Evolutionary conservation across 1,140 invertebrate species (phyloP).

Genomic region (Diorhabda sublineata): DNA sequence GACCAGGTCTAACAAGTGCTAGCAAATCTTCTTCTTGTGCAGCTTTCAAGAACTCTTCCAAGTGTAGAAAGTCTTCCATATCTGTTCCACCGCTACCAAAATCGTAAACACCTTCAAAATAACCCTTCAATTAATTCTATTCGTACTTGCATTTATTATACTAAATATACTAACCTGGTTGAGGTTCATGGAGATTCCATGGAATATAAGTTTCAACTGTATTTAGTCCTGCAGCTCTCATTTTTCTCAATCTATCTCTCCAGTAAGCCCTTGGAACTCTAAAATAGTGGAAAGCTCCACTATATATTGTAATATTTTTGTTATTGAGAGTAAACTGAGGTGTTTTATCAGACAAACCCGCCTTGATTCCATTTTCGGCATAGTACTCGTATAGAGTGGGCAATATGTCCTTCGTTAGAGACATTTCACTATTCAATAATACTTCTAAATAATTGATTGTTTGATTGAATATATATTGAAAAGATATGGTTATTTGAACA

Average conservation of each 20-base stretch:
- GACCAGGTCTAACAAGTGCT: constrained; percentile 84
- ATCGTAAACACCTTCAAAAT: constrained; percentile 53
- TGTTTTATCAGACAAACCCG: constrained; percentile 30
- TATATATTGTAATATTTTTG: constrained; percentile 34
- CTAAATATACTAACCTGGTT: constrained; percentile 11
- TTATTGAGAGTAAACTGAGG: constrained; percentile 35
- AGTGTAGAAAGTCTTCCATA: constrained; percentile 55
- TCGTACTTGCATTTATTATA: too few relatives aligned
- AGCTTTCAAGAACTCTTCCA: constrained; percentile 67
- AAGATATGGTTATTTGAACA: too few relatives aligned
- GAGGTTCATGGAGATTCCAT: constrained; percentile 85
- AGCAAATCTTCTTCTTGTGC: constrained; percentile 78
- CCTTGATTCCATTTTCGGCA: constrained; percentile 28
- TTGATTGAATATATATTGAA: too few relatives aligned
- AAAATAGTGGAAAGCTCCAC: constrained; percentile 89
- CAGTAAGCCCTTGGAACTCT: constrained; percentile 65
- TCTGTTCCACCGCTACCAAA: constrained; percentile 68
- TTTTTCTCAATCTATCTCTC: constrained; percentile 58
- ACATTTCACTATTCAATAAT: background rate
- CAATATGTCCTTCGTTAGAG: constrained; percentile 4
- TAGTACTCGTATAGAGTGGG: constrained; percentile 40
- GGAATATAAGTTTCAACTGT: constrained; percentile 90
- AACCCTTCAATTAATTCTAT: too few relatives aligned
- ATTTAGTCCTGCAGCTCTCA: constrained; percentile 80
- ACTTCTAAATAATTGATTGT: too few relatives aligned